Evolutionary conservation across 2,888 invertebrate genomes (phyloP).

Genomic region (Epinotia nisella): DNA sequence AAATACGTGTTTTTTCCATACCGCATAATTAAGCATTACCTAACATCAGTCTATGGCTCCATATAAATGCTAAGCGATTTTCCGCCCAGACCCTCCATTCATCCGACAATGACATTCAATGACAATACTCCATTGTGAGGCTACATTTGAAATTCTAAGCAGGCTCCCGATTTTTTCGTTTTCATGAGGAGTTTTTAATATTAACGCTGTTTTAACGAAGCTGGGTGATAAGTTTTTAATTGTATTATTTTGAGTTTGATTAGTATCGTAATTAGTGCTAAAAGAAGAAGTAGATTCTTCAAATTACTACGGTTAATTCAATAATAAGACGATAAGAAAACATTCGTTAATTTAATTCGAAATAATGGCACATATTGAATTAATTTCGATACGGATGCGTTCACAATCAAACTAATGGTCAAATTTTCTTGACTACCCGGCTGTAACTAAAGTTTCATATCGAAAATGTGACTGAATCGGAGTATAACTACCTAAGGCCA

Average conservation of each 20-base stretch:
- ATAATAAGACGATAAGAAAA: too few species aligned
- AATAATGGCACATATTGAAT: too few species aligned
- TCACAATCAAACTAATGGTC: too few species aligned
- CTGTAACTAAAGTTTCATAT: too few species aligned
- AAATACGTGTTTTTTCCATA: conserved; percentile 20
- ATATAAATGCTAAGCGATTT: conserved; percentile 39
- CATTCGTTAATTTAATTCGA: too few species aligned
- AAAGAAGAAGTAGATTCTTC: neutral
- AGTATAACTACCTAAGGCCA: too few species aligned
- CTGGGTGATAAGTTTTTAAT: conserved; percentile 10
- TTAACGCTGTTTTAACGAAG: conserved; percentile 5
- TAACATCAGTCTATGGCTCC: neutral
- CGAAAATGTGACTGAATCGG: too few species aligned
- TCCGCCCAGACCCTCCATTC: conserved; percentile 22
- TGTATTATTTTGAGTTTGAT: neutral
- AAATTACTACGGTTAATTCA: too few species aligned
- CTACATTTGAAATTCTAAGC: conserved; percentile 41
- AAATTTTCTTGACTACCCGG: too few species aligned
- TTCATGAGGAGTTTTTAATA: conserved; percentile 25
- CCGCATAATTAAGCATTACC: conserved; percentile 19
- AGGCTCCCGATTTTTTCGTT: conserved; percentile 30
- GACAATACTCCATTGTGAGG: conserved; percentile 36
- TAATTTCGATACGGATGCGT: too few species aligned
- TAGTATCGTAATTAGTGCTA: neutral
- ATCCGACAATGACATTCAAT: conserved; percentile 17